Percentiles rank a stretch among this genome's conserved stretches.
phyloP scores from a whole-genome alignment of 2,113 vertebrate genomes.

The Thunnus maccoyii region DNA sequence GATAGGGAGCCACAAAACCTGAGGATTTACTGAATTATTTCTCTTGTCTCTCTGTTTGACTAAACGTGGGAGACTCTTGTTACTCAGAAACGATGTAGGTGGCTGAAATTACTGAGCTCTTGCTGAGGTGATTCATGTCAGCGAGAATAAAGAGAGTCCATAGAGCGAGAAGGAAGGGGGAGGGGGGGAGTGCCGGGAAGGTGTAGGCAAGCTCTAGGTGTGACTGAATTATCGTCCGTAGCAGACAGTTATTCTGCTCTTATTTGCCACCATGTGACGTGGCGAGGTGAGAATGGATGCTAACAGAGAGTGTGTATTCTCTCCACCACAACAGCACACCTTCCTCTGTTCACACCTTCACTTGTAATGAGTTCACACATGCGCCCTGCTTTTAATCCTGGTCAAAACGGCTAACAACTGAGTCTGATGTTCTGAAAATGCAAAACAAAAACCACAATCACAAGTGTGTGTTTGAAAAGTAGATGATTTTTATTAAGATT shows the following conservation, averaged over 20 bases:
- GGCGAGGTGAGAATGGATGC: slow-evolving; percentile 5
- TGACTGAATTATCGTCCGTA: neutral
- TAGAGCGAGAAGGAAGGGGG: too few species aligned
- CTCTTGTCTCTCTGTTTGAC: neutral
- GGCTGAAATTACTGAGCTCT: slow-evolving; percentile 11
- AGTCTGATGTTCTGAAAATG: neutral
- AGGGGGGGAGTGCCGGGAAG: too few species aligned
- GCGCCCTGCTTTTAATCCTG: neutral
- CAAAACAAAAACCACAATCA: slow-evolving; percentile 27
- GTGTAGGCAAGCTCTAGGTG: neutral
- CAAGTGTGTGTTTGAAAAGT: neutral
- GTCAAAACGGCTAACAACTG: slow-evolving; percentile 1
- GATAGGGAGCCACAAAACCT: neutral
- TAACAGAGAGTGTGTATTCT: slow-evolving; percentile 33
- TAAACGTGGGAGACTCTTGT: neutral
- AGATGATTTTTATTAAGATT: slow-evolving; percentile 32
- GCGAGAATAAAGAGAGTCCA: slow-evolving; percentile 4
- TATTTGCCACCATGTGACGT: slow-evolving; percentile 9
- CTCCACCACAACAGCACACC: neutral
- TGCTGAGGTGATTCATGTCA: slow-evolving; percentile 3
- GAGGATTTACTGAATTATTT: neutral
- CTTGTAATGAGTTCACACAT: slow-evolving; percentile 49
- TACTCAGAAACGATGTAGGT: neutral
- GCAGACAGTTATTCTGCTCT: slow-evolving; percentile 40
- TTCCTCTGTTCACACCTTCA: slow-evolving; percentile 39